A percentile compares a stretch with the other conserved stretches of the same genome.
phyloP scores from a whole-genome alignment of 64 coral and sea anemone genomes.

The Porites lutea region DNA sequence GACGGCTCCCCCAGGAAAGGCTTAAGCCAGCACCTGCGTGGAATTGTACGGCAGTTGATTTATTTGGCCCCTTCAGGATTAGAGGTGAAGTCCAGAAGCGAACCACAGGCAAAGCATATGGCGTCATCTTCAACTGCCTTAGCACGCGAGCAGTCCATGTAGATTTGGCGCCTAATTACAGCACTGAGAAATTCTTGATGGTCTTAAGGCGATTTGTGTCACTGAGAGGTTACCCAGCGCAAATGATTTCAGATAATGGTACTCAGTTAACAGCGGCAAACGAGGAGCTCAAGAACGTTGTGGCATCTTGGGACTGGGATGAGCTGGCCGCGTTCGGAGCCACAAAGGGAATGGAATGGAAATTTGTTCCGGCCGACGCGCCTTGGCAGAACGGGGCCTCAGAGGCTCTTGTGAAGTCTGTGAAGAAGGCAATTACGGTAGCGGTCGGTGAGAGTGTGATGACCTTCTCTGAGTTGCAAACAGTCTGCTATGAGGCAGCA shows the following conservation, averaged over 20 bases:
- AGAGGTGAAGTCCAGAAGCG: slow-evolving; percentile 46
- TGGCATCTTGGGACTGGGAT: too few relatives aligned
- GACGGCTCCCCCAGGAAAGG: background rate
- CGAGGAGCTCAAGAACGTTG: too few relatives aligned
- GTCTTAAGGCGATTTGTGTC: too few relatives aligned
- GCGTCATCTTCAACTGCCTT: slow-evolving; percentile 50
- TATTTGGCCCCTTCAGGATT: slow-evolving; percentile 35
- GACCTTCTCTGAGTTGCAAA: slow-evolving; percentile 58
- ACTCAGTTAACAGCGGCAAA: too few relatives aligned
- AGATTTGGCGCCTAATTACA: too few relatives aligned
- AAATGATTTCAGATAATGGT: too few relatives aligned
- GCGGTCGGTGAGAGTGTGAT: slow-evolving; percentile 48
- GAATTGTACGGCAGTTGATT: background rate
- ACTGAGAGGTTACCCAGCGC: too few relatives aligned
- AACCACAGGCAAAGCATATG: slow-evolving; percentile 23
- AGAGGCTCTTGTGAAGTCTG: slow-evolving; percentile 59
- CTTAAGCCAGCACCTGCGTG: background rate
- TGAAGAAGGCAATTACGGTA: slow-evolving; percentile 51
- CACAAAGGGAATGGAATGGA: too few relatives aligned
- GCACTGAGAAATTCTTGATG: too few relatives aligned
- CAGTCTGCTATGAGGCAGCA: slow-evolving; percentile 52
- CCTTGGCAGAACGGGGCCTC: slow-evolving; percentile 65
- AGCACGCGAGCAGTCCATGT: too few relatives aligned
- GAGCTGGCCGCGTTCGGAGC: too few relatives aligned
- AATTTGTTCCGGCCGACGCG: too few relatives aligned